phyloP scores from a whole-genome alignment of 1,140 invertebrate genomes.

The Nomia melanderi region DNA sequence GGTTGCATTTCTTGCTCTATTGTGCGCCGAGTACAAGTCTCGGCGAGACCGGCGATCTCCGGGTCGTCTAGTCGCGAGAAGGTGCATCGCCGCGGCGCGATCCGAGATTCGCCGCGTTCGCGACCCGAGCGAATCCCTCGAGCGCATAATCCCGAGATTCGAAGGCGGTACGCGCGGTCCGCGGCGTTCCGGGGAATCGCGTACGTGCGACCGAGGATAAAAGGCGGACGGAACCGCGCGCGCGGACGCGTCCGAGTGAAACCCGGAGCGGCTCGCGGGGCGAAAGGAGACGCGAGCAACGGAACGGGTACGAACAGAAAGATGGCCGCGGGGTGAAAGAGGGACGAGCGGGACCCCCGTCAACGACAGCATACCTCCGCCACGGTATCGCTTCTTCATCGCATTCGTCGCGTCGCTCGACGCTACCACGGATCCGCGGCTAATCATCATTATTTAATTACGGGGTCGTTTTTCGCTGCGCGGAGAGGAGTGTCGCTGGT shows the following conservation, averaged over 20 bases:
- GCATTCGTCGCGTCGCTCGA: constrained; percentile 72
- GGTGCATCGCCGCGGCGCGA: too few species aligned
- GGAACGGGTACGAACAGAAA: background rate
- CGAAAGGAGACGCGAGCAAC: constrained; percentile 12
- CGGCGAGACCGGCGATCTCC: background rate
- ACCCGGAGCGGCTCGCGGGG: background rate
- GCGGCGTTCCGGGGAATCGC: too few species aligned
- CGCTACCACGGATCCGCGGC: constrained; percentile 59
- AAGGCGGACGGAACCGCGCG: background rate
- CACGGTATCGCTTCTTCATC: constrained; percentile 73
- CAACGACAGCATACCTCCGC: constrained; percentile 67
- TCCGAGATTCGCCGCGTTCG: too few species aligned
- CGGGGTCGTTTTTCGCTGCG: constrained; percentile 64
- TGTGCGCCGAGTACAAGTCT: constrained; percentile 38
- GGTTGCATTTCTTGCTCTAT: constrained; percentile 50
- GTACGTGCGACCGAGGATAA: background rate
- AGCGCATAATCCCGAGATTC: too few species aligned
- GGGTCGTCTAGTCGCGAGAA: too few species aligned
- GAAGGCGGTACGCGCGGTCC: too few species aligned
- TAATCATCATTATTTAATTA: constrained; percentile 77
- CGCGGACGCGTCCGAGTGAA: constrained; percentile 12
- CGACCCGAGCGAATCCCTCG: background rate
- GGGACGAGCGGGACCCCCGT: constrained; percentile 60
- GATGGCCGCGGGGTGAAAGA: constrained; percentile 13
- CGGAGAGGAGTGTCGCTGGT: constrained; percentile 17